phyloP scores from a whole-genome alignment of 2,797 vertebrate genomes.

The Rhinatrema bivittatum region DNA sequence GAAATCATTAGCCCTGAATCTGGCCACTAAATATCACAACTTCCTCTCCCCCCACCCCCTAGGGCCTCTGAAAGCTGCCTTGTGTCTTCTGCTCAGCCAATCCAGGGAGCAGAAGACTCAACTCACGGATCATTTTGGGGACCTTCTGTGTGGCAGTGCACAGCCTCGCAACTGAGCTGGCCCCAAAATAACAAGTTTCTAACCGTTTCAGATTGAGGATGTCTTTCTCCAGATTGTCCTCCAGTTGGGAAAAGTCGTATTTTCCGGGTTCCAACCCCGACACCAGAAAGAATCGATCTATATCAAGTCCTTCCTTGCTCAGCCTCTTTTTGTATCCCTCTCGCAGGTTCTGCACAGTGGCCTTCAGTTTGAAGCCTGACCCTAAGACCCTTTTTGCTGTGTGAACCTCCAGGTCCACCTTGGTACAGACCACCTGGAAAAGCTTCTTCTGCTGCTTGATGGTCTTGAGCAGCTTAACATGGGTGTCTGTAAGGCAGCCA shows the following conservation, averaged over 20 bases:
- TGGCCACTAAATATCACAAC: too few species aligned
- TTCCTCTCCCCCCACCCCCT: too few species aligned
- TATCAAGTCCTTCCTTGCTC: neutral
- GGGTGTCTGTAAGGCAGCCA: slow-evolving; percentile 10
- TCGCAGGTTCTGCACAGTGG: too few species aligned
- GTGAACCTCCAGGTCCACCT: slow-evolving; percentile 9
- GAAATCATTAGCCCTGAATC: too few species aligned
- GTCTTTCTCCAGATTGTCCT: slow-evolving; percentile 15
- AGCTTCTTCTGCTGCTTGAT: slow-evolving; percentile 10
- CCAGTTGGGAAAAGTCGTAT: slow-evolving; percentile 4
- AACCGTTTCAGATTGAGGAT: slow-evolving; percentile 17
- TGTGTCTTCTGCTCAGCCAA: too few species aligned
- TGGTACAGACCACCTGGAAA: slow-evolving; percentile 18
- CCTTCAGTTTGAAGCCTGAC: slow-evolving; percentile 5
- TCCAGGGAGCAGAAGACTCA: too few species aligned
- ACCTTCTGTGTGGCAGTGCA: too few species aligned
- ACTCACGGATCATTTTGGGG: too few species aligned
- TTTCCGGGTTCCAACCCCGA: neutral
- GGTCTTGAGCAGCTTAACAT: slow-evolving; percentile 14
- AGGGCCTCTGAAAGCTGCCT: too few species aligned
- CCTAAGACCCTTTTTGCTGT: neutral
- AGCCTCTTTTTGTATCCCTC: neutral
- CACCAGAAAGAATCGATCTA: neutral
- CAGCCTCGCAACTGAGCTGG: too few species aligned
- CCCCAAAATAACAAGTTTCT: too few species aligned